Evolutionary conservation across 2,888 invertebrate genomes (phyloP).

Genomic region (Agrochola lychnidis): DNA sequence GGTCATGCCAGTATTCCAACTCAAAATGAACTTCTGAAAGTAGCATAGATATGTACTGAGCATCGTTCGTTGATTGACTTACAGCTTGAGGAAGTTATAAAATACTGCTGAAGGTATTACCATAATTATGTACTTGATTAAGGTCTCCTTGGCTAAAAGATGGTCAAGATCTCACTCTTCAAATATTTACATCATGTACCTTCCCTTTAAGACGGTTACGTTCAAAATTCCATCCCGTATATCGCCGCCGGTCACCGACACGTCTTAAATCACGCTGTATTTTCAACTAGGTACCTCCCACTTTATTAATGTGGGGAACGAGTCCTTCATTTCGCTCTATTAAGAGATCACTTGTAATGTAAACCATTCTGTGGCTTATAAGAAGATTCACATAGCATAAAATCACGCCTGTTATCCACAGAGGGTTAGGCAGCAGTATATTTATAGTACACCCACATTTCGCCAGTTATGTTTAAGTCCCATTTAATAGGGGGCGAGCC

Average conservation of each 20-base stretch:
- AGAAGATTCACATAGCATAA: no score
- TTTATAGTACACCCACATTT: no score
- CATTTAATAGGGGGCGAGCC: no score
- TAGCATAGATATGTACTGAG: neutral
- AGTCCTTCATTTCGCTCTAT: conserved; percentile 21
- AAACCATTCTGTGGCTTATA: neutral
- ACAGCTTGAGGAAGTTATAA: neutral
- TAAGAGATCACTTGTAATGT: conserved; percentile 12
- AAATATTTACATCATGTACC: neutral
- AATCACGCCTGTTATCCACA: no score
- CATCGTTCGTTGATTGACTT: neutral
- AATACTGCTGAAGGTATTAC: neutral
- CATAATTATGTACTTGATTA: neutral
- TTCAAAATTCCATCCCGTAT: conserved; percentile 14
- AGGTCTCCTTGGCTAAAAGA: neutral
- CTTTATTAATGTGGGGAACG: conserved; percentile 38
- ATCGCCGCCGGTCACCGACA: conserved; percentile 12
- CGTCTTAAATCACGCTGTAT: conserved; percentile 37
- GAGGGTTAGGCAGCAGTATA: no score
- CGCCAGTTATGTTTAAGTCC: no score
- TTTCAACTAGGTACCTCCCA: conserved; percentile 43
- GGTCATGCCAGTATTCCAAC: neutral
- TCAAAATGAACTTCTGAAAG: neutral
- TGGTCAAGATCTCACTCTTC: neutral
- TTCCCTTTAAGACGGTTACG: neutral